phyloP scores from a whole-genome alignment of 2,797 vertebrate genomes.

The Gadopsis marmoratus region DNA sequence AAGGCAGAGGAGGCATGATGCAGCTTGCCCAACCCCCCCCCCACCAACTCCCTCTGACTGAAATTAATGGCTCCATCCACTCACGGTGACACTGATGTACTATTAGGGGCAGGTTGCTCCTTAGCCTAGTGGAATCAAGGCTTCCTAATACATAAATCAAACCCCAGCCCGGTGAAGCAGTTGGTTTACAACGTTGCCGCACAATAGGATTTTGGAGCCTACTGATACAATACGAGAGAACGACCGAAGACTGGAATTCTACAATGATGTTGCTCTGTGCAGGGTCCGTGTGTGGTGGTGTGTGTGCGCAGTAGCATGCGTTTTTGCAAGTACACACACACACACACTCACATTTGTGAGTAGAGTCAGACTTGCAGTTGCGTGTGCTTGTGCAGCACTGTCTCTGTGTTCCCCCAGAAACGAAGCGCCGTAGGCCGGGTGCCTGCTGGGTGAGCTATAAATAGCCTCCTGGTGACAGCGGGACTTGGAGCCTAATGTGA shows the following conservation, averaged over 20 bases:
- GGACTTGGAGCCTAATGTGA: constrained; percentile 69
- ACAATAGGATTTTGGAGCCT: constrained; percentile 21
- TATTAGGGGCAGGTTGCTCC: constrained; percentile 65
- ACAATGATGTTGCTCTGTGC: constrained; percentile 16
- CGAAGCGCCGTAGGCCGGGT: constrained; percentile 61
- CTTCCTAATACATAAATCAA: constrained; percentile 72
- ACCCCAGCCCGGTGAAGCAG: constrained; percentile 12
- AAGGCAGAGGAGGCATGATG: constrained; percentile 28
- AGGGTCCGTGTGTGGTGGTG: not conserved
- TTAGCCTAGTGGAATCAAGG: constrained; percentile 60
- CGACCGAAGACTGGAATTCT: not conserved
- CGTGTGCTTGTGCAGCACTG: constrained; percentile 37
- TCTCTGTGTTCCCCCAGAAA: constrained; percentile 50
- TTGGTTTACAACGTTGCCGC: not conserved
- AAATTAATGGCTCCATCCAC: constrained; percentile 66
- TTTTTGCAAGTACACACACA: not conserved
- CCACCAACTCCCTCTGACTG: constrained; percentile 18
- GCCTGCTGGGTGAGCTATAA: constrained; percentile 76
- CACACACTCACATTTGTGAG: not conserved
- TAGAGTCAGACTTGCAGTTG: not conserved
- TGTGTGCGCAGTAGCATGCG: not conserved
- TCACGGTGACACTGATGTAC: constrained; percentile 72
- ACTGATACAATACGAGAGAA: constrained; percentile 4
- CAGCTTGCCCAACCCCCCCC: too few species aligned
- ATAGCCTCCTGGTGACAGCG: constrained; percentile 78